Conservation (phyloP, 2,888 invertebrate genomes). For the Stegana nigrithorax region DNA sequence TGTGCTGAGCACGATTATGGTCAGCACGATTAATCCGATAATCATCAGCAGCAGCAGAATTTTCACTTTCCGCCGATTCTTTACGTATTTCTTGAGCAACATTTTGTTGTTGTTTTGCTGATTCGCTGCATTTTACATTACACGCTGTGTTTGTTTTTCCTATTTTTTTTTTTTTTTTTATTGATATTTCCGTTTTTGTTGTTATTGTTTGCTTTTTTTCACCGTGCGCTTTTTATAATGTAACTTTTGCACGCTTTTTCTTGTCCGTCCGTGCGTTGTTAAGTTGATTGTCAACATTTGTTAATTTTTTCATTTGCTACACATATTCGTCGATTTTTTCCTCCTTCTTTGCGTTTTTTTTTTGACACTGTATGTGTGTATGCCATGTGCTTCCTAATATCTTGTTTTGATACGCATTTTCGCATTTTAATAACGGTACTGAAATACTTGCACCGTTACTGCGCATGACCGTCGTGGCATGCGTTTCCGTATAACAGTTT, state of each 20-base stretch:
- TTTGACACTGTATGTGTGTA: not conserved
- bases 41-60: constrained; percentile 62
- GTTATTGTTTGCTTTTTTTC: not conserved
- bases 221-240: not conserved
- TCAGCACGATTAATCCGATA: constrained; percentile 60
- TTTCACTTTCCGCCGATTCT: constrained; percentile 66
- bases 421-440: not conserved
- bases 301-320: no score
- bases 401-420: constrained; percentile 8
- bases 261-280: no score
- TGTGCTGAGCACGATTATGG: constrained; percentile 60
- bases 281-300: no score
- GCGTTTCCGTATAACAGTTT: not conserved
- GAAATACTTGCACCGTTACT: no score
- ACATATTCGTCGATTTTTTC: not conserved
- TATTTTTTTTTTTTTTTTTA: not conserved
- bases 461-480: constrained; percentile 7
- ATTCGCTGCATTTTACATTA: constrained; percentile 19
- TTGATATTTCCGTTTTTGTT: not conserved
- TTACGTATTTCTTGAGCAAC: constrained; percentile 67
- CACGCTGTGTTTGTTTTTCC: constrained; percentile 7
- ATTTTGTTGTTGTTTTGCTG: constrained; percentile 40
- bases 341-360: not conserved
- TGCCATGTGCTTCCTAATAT: not conserved
- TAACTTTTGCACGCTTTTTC: no score